Evolutionary conservation across 2,888 invertebrate species (phyloP).

Genomic region (Panorpa germanica): DNA sequence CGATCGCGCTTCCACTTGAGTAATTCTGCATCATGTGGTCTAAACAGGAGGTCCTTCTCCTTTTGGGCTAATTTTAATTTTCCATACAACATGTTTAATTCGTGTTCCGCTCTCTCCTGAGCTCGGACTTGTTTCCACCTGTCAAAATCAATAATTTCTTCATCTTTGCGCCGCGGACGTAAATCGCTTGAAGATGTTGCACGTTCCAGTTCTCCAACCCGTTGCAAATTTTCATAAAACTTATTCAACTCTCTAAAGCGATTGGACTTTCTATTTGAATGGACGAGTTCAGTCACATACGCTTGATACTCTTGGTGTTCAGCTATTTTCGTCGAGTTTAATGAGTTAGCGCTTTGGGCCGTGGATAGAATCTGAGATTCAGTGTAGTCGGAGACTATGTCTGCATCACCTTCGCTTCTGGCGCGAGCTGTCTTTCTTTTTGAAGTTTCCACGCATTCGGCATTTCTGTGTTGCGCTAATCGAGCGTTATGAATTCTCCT

Average conservation of each 20-base stretch:
- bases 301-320: slow-evolving; percentile 34
- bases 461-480: slow-evolving; percentile 22
- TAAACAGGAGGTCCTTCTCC: slow-evolving; percentile 68
- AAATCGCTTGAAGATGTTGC: slow-evolving; percentile 51
- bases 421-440: slow-evolving; percentile 33
- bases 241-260: slow-evolving; percentile 69
- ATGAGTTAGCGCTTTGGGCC: slow-evolving; percentile 18
- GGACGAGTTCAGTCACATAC: slow-evolving; percentile 43
- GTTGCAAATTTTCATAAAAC: slow-evolving; percentile 70
- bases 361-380: slow-evolving; percentile 6
- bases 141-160: slow-evolving; percentile 72
- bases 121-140: slow-evolving; percentile 66
- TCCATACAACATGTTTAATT: slow-evolving; percentile 53
- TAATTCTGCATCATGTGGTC: slow-evolving; percentile 51
- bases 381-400: slow-evolving; percentile 17
- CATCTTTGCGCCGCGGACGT: slow-evolving; percentile 50
- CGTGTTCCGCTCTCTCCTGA: slow-evolving; percentile 65
- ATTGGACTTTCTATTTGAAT: slow-evolving; percentile 49
- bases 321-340: slow-evolving; percentile 20
- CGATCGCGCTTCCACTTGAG: slow-evolving; percentile 57
- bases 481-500: slow-evolving; percentile 38
- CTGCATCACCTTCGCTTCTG: slow-evolving; percentile 44
- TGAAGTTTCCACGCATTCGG: slow-evolving; percentile 20
- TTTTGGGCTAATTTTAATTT: slow-evolving; percentile 62
- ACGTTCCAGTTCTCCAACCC: slow-evolving; percentile 64